Base-by-base conservation (phyloP, 2,888 invertebrate species). In the Agrochola litura region DNA sequence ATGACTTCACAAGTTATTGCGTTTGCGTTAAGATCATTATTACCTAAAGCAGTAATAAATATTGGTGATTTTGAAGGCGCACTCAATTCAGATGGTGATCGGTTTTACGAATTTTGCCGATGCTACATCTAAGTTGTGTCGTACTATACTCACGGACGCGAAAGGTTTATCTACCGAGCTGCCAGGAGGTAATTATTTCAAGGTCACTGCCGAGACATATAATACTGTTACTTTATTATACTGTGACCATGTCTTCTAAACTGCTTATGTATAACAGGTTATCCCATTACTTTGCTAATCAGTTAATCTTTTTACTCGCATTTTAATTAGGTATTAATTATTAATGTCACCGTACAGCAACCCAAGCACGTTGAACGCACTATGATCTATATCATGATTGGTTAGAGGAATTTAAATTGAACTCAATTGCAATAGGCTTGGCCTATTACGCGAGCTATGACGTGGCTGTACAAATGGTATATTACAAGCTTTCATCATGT, bases 361-460 rank as follows among this genome's bases (percentile, higher is more conserved):
- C 1, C 6, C 2, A 56, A 66, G n/a, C n/a, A 49, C 0, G 2
- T 56, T 49, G 41, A 60, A 54, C n/a, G 9, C 19, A 58, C 52
- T 54, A 25, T 25, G 25, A 60, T 80, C 14, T n/a, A 58, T 43
- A 58, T 79, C 60, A 56, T 81, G 41, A 80, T 72, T 66, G 60
- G 30, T 54, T 56, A 10, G n/a, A 61, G 65, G 84, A 80, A 80
- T 80, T 72, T 80, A 60, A 80, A 80, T 84, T 80, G 80, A 84
- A 10, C 65, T 84, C 37, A 84, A 80, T 80, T 71, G 81, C 30
- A 25, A 80, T 71, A 61, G 16, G 65, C 54, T 61, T 80, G 85
- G 56, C 49, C 60, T 84, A 56, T 80, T 66, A 80, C 1, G n/a
- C 0, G 9, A 66, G 19, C 2, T 25, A 61, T 83, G 54, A 66